A percentile compares a stretch with the other conserved stretches of the same genome.
phyloP scores from a whole-genome alignment of 2,888 invertebrate species.

The Erebia ligea region DNA sequence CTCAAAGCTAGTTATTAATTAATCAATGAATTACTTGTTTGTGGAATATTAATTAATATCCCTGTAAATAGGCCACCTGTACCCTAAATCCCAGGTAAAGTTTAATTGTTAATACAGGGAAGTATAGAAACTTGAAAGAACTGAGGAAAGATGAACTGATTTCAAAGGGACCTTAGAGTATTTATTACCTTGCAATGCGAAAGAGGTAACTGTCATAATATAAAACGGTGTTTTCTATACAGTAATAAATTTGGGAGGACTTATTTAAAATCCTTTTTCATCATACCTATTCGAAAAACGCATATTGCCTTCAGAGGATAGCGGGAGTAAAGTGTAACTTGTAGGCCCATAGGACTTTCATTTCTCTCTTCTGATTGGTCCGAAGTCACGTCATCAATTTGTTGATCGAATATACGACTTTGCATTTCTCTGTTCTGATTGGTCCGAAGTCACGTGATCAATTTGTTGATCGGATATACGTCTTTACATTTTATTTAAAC shows the following conservation, averaged over 20 bases:
- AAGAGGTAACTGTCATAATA: neutral
- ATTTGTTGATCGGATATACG: too few relatives aligned
- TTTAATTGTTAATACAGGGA: neutral
- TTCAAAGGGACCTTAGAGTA: slow-evolving; percentile 2
- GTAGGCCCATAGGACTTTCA: too few relatives aligned
- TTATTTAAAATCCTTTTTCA: neutral
- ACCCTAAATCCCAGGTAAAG: neutral
- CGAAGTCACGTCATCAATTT: too few relatives aligned
- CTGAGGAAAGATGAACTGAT: neutral
- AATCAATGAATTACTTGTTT: slow-evolving; percentile 1
- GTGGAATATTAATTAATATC: neutral
- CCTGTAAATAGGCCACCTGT: neutral
- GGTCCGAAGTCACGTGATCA: too few relatives aligned
- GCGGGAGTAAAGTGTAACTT: too few relatives aligned
- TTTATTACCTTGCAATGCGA: neutral
- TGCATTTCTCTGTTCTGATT: too few relatives aligned
- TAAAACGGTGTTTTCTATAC: neutral
- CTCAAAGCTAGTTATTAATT: neutral
- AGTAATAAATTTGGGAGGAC: neutral
- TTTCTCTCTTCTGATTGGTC: too few relatives aligned
- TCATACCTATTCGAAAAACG: too few relatives aligned
- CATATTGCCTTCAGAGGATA: too few relatives aligned
- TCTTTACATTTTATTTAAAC: too few relatives aligned
- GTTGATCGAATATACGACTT: too few relatives aligned
- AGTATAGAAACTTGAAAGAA: neutral